These are phyloP conservation scores for Propithecus perrieri DNA, from an alignment of 2,797 vertebrate genomes.

Conservation along the genomic window DNA sequence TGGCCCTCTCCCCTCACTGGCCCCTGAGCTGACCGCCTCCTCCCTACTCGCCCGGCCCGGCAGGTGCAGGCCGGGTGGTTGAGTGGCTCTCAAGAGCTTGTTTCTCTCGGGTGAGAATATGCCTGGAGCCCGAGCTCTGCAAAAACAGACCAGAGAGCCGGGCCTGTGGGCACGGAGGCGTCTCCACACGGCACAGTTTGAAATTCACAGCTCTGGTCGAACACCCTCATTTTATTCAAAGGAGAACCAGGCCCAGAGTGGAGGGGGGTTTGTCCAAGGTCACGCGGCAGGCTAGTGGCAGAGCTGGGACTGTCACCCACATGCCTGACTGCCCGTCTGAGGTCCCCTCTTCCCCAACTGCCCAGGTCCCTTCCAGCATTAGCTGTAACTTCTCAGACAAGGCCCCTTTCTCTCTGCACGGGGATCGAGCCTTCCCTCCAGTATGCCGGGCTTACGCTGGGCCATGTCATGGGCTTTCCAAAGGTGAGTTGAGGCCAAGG, in stretches of 20 bases:
- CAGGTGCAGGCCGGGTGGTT: background rate
- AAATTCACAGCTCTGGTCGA: background rate
- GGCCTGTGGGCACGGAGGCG: accelerated
- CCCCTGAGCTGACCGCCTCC: background rate
- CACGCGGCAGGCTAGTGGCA: background rate
- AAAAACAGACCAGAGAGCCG: background rate
- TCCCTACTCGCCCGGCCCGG: background rate
- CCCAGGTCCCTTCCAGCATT: background rate
- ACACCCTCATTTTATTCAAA: background rate
- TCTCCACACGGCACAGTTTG: background rate
- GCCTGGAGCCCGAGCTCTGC: accelerated
- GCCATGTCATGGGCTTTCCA: background rate
- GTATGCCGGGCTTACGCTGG: background rate
- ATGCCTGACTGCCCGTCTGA: background rate
- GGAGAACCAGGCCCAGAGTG: background rate
- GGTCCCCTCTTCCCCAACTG: background rate
- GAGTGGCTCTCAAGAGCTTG: background rate
- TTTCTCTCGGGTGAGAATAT: background rate
- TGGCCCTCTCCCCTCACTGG: background rate
- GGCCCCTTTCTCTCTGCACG: background rate
- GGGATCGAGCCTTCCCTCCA: background rate
- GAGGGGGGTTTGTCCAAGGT: background rate
- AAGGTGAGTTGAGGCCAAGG: background rate
- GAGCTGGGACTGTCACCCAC: background rate
- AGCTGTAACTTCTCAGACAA: background rate